A percentile compares a stretch with the other conserved stretches of the same genome.
Conservation (phyloP, 92 coral and sea anemone genomes). For the Epizoanthus stellaris region DNA sequence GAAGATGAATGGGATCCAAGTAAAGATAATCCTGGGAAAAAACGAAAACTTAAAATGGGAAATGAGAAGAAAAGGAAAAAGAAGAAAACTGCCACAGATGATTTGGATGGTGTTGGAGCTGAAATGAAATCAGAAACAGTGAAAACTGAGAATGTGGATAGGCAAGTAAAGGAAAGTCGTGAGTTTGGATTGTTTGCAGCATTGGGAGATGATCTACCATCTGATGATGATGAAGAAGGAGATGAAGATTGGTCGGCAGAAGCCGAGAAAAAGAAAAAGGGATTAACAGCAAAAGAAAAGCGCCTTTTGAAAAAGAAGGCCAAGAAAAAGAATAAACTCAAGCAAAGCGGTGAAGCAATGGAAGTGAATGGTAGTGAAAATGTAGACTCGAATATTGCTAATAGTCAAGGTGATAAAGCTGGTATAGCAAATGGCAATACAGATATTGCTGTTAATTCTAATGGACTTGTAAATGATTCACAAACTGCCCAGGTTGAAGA, state of each 20-base stretch:
- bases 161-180: background rate
- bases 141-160: background rate
- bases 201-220: background rate
- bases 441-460: slow-evolving; percentile 8
- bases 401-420: slow-evolving; percentile 42
- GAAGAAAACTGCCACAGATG: background rate
- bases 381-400: slow-evolving; percentile 23
- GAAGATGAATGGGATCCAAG: slow-evolving; percentile 95
- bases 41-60: slow-evolving; percentile 59
- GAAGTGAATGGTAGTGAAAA: slow-evolving; percentile 36
- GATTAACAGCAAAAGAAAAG: slow-evolving; percentile 40
- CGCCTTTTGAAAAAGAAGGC: slow-evolving; percentile 6
- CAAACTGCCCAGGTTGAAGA: background rate
- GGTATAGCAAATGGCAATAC: slow-evolving; percentile 17
- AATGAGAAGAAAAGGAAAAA: slow-evolving; percentile 51
- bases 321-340: slow-evolving; percentile 38
- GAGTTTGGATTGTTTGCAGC: background rate
- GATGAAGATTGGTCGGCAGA: slow-evolving; percentile 21
- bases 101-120: background rate
- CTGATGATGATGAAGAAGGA: slow-evolving; percentile 10
- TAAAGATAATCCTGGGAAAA: slow-evolving; percentile 75
- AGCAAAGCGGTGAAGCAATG: slow-evolving; percentile 12
- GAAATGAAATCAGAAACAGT: background rate
- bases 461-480: slow-evolving; percentile 9
- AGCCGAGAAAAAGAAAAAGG: slow-evolving; percentile 26